Conservation (phyloP, 2,888 invertebrate genomes). For the Trichacis sp. region DNA sequence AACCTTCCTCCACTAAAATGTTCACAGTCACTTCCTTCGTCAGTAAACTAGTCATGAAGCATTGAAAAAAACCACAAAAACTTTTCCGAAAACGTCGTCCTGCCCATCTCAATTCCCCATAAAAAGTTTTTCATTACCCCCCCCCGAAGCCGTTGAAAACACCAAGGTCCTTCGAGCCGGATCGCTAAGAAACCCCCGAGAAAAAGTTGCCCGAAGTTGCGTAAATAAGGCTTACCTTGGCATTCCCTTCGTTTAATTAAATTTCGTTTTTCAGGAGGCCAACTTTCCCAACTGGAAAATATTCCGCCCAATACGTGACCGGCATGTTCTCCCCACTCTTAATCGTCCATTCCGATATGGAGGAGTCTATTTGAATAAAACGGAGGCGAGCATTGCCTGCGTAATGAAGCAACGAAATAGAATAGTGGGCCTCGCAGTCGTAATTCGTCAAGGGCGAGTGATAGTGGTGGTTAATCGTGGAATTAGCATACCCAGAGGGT, state of each 20-base stretch:
- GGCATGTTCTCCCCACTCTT: slow-evolving; percentile 3
- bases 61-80: too few relatives aligned
- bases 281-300: slow-evolving; percentile 5
- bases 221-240: neutral
- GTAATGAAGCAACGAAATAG: slow-evolving; percentile 16
- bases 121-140: too few relatives aligned
- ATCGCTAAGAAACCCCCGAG: neutral
- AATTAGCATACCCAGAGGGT: slow-evolving; percentile 15
- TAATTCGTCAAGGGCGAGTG: slow-evolving; percentile 15
- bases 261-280: neutral
- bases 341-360: slow-evolving; percentile 11
- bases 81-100: too few relatives aligned
- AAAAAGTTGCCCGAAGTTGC: neutral
- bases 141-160: too few relatives aligned
- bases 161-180: too few relatives aligned
- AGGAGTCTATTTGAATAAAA: slow-evolving; percentile 9
- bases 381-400: slow-evolving; percentile 14
- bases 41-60: too few relatives aligned
- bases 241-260: slow-evolving; percentile 10
- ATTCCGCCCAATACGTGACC: slow-evolving; percentile 5
- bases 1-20: too few relatives aligned
- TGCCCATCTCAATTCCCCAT: too few relatives aligned
- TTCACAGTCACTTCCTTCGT: too few relatives aligned
- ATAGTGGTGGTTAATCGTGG: slow-evolving; percentile 16
- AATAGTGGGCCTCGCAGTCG: slow-evolving; percentile 11